These are phyloP conservation scores for Trichonephila inaurata DNA, from an alignment of 1,140 invertebrate species.

Conservation along the genomic window DNA sequence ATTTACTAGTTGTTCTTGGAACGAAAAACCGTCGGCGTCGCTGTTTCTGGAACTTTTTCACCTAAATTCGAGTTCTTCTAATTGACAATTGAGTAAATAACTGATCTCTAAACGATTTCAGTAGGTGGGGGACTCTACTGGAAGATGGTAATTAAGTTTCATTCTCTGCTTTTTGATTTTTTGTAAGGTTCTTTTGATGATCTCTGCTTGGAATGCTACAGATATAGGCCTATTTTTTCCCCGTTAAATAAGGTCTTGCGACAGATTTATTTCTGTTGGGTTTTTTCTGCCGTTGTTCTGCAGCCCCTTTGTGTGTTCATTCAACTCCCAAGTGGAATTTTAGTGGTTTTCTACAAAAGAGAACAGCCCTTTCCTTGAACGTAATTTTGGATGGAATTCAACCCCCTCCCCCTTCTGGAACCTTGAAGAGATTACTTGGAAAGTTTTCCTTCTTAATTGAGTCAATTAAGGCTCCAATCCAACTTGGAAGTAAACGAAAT, in stretches of 20 bases:
- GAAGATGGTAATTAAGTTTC: neutral
- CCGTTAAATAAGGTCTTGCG: neutral
- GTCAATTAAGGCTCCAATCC: neutral
- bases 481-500: too few relatives aligned
- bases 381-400: neutral
- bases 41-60: neutral
- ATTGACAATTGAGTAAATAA: conserved; percentile 16
- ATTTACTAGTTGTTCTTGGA: neutral
- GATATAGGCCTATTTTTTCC: neutral
- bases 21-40: neutral
- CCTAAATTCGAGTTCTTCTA: neutral
- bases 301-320: neutral
- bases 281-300: neutral
- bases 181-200: neutral
- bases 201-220: neutral
- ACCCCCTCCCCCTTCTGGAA: neutral
- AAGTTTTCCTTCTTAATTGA: neutral
- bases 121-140: neutral
- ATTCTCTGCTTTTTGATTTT: neutral
- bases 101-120: neutral
- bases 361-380: neutral
- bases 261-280: neutral
- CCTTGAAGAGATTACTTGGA: neutral
- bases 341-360: neutral
- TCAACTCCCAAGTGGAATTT: conserved; percentile 7